Evolutionary conservation across 2,797 vertebrate genomes (phyloP), one percentile per base, ranked within the genome.

Genomic region (Cetoscarus ocellatus): DNA sequence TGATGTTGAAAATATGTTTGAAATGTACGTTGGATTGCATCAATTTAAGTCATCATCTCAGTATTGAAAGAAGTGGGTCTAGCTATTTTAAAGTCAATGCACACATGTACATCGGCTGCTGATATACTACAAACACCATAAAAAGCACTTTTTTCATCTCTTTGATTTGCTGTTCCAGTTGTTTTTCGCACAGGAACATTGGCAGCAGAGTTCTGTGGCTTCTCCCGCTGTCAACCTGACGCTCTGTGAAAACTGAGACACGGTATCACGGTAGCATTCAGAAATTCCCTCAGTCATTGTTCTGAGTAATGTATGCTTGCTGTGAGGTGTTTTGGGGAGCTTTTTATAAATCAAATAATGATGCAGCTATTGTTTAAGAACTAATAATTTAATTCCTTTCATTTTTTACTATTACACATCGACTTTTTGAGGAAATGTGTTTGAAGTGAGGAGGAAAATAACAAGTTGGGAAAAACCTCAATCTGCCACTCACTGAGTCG

Each of bases 401-500:
- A 27, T 27, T 27, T 27, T 66, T 10, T 47, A 49, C 35, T 1
- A 10, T 34, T 49, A 50, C 14, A 18, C 58, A 45, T 58, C 56
- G 18, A 56, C 52, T 71, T 79, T 83, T 59, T 75, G 43, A 8
- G 52, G 40, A 70, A 13, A 35, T 77, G 13, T 15, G 17, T 77
- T 78, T 84, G 55, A 80, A 71, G 56, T 27, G 43, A 58, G 58
- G 14, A 51, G 47, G 15, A 69, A 73, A 58, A 68, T 54, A 64
- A 66, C 19, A 63, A 68, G 50, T 42, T 43, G 1, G 34, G 17
- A 55, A 65, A 84, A 72, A 64, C 44, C 52, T 49, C 62, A 55
- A 75, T 69, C 67, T 79, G 80, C 55, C 79, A 80, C 67, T 80
- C 63, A 43, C 13, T 40, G 57, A 62, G 69, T 75, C 52, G 64